Base-by-base conservation (phyloP, 2,888 invertebrate species). In the Beris morrisii region DNA sequence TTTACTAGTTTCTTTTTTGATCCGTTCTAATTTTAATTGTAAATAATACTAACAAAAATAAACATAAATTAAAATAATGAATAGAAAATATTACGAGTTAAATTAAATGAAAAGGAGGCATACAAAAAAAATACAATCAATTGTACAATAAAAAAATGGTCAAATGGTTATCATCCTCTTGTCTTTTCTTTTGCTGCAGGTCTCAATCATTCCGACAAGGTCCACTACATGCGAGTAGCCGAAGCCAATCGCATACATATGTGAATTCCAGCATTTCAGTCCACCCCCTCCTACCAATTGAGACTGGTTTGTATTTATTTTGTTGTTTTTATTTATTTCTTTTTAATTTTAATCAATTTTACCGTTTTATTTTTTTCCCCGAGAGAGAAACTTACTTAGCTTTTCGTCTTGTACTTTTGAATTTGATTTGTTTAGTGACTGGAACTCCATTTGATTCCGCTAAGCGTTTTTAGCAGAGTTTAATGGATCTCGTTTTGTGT, bases 281-380 rank as follows among this genome's bases (percentile, higher is more conserved):
- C 84, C 93, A 93, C 85, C 93, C 93, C 84, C 88, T 93, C 87
- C 90, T 93, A 87, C 93, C 93, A 84, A 90, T 93, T 85, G 92
- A 86, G 82, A 87, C 86, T 79, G 86, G 87, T 84, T 86, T 81
- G 81, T 81, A 81, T 79, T 81, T 77, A 73, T 69, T 71, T 72
- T 72, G 70, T 68, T 70, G 70, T 68, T 70, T 71, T 71, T 73
- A 73, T 71, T 70, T 73, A 71, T 71, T 72, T 64, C 66, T 73
- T 73, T 22, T 22, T 22, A 22, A 46, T 61, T 50, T 46, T 46
- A 58, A 13, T 50, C 31, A 38, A 15, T 45, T 58, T 13, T 61
- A 58, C 38, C 68, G 45, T 66, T 66, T 6, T 58, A 53, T 31
- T 69, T 44, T 58, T 45, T 61, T 57, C 56, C 32, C 46, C 61